Base-by-base conservation (phyloP, 1,140 invertebrate genomes). In the Drosophila bocki region DNA sequence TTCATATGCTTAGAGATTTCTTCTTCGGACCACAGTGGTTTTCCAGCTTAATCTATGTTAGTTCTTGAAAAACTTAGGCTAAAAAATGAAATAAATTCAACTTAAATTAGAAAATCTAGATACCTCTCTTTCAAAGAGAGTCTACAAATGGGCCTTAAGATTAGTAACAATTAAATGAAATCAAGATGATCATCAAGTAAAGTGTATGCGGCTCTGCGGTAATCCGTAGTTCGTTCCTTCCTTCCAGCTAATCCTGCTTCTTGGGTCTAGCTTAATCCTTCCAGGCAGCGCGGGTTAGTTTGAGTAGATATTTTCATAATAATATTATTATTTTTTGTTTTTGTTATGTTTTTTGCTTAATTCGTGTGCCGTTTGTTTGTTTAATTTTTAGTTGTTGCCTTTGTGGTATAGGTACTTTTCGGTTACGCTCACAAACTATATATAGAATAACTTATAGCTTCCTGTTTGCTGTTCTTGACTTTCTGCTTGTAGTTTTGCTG, bases 331-430 rank as follows among this genome's bases (percentile, higher is more conserved):
- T 29, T 29, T 6, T 44, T 41, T 19, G 19, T 19, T 22, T 22
- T 22, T 2, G 22, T 22, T 32, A 11, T 26, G 41, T 41, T 53
- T 17, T 39, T 22, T 22, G 32, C 11, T 37, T 26, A 15, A 48
- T 33, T 50, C 60, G 33, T 54, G 51, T 54, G 33, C 19, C 42
- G 42, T 58, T 63, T 42, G 29, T 44, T 39, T 58, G 29, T 44
- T 71, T 59, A 26, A 37, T 44, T 65, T 79, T 48, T 42, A 67
- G 64, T 67, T 62, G 17, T 32, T 32, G 70, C 68, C 60, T 63
- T 57, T 84, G 63, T 61, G 82, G 74, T 78, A 57, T 80, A 75
- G 64, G 64, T 75, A 61, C 79, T 63, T 82, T 63, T 68, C 47
- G 39, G 75, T 82, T 78, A 60, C 70, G 45, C 45, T 62, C 74